These are phyloP conservation scores for Ochropleura plecta DNA, from an alignment of 2,888 invertebrate genomes.

Conservation along the genomic window DNA sequence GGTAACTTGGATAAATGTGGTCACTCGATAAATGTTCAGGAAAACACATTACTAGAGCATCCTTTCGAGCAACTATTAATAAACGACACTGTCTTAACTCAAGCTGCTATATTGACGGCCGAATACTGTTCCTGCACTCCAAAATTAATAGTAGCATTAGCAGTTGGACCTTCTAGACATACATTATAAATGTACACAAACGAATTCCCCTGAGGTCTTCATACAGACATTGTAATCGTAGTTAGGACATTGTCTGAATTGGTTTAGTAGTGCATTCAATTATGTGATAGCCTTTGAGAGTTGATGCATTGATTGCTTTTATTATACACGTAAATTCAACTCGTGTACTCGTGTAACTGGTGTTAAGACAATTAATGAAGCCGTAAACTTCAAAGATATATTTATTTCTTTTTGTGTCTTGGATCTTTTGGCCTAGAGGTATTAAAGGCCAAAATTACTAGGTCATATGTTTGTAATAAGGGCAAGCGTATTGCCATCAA, in stretches of 20 bases:
- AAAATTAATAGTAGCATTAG: background rate
- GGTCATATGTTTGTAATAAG: background rate
- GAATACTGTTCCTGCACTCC: background rate
- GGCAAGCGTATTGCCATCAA: background rate
- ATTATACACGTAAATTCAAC: background rate
- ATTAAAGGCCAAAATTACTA: background rate
- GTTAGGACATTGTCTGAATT: conserved; percentile 14
- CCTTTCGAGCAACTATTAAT: no score
- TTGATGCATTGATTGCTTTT: conserved; percentile 21
- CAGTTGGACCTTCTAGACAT: background rate
- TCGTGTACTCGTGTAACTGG: background rate
- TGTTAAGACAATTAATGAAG: background rate
- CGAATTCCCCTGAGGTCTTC: background rate
- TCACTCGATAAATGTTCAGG: no score
- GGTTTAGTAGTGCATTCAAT: conserved; percentile 21
- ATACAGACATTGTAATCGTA: conserved; percentile 18
- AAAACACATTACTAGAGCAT: no score
- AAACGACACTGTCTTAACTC: no score
- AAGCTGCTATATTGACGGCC: no score
- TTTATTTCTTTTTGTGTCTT: background rate
- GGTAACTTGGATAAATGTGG: no score
- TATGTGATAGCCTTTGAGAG: conserved; percentile 26
- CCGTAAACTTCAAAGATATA: background rate
- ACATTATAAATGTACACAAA: conserved; percentile 1
- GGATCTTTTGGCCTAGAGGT: background rate